These are phyloP conservation scores for Cydia strobilella DNA, from an alignment of 1,140 invertebrate species.

Conservation along the genomic window DNA sequence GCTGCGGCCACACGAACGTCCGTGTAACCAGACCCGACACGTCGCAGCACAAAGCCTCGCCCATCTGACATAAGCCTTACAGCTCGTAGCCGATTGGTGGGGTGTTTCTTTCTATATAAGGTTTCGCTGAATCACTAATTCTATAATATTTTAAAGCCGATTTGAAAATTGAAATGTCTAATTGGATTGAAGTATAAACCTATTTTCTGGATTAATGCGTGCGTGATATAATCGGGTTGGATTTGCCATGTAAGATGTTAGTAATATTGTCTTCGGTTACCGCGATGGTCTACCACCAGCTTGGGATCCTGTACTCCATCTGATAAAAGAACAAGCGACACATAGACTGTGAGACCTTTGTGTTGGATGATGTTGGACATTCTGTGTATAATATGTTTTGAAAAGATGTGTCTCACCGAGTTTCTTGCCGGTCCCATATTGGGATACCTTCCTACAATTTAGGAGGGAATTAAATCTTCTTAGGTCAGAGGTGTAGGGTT, in stretches of 20 bases:
- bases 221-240: background rate
- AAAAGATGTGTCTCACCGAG: no score
- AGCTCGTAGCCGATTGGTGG: slow-evolving; percentile 32
- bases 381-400: no score
- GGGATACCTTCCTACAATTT: no score
- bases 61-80: slow-evolving; percentile 36
- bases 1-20: slow-evolving; percentile 17
- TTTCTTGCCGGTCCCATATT: no score
- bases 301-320: no score
- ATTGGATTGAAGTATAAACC: slow-evolving; percentile 26
- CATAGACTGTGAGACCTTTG: no score
- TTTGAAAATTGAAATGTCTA: slow-evolving; percentile 28
- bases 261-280: no score
- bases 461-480: no score
- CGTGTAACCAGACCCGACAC: slow-evolving; percentile 35
- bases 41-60: slow-evolving; percentile 34
- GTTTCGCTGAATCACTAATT: slow-evolving; percentile 35
- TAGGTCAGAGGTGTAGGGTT: no score
- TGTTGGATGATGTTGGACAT: no score
- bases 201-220: background rate
- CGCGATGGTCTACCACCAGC: no score
- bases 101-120: slow-evolving; percentile 32
- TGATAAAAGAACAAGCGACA: no score
- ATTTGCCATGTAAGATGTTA: background rate
- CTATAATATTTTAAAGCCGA: slow-evolving; percentile 29